phyloP scores from a whole-genome alignment of 2,113 vertebrate genomes.

The Hyla sarda region DNA sequence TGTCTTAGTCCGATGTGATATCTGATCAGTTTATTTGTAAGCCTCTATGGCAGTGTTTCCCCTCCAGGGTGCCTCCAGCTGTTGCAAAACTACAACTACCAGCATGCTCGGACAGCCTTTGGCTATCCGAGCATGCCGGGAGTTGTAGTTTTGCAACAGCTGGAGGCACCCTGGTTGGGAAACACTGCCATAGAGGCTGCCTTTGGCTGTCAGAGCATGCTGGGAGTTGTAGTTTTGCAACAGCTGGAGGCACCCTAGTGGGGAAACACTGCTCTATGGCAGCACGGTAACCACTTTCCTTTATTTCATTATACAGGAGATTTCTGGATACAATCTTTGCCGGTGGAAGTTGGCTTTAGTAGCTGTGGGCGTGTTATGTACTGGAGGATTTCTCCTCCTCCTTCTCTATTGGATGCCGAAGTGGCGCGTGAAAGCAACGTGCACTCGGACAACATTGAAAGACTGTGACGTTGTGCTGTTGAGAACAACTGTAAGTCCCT shows the following conservation, averaged over 20 bases:
- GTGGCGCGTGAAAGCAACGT: slow-evolving; percentile 94
- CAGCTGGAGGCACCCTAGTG: too few species aligned
- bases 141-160: too few species aligned
- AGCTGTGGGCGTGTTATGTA: slow-evolving; percentile 83
- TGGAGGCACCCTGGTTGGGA: too few species aligned
- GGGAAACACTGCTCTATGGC: too few species aligned
- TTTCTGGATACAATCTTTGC: slow-evolving; percentile 87
- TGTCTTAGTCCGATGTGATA: background rate
- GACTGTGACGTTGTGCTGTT: slow-evolving; percentile 91
- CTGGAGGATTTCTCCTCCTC: slow-evolving; percentile 94
- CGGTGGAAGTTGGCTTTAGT: slow-evolving; percentile 90
- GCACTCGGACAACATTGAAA: slow-evolving; percentile 77
- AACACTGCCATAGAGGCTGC: too few species aligned
- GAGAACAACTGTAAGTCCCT: slow-evolving; percentile 83
- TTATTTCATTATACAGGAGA: slow-evolving; percentile 75
- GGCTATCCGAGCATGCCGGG: too few species aligned
- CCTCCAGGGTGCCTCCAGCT: too few species aligned
- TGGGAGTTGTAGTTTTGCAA: too few species aligned
- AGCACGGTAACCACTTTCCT: too few species aligned
- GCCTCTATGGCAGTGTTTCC: background rate
- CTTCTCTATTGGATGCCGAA: slow-evolving; percentile 98
- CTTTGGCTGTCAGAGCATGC: too few species aligned
- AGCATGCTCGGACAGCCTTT: too few species aligned
- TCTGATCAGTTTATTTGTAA: background rate
- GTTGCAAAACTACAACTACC: too few species aligned